A percentile compares a stretch with the other conserved stretches of the same genome.
Evolutionary conservation across 2,888 invertebrate genomes (phyloP).

Genomic region (Polietes domitor): DNA sequence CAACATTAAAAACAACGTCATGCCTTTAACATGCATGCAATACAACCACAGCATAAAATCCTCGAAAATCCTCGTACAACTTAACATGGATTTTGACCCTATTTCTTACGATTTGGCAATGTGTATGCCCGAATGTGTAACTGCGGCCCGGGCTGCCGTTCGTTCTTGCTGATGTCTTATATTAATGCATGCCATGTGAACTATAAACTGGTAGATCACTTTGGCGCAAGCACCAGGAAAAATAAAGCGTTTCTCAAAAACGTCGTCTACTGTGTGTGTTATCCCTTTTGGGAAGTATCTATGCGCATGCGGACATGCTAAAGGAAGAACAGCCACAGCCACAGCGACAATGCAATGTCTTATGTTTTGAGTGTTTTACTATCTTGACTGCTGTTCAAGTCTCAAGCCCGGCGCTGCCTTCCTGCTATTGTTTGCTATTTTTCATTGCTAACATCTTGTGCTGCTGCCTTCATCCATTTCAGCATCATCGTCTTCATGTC

Average conservation of each 20-base stretch:
- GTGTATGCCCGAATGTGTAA: slow-evolving; percentile 7
- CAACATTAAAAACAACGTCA: slow-evolving; percentile 20
- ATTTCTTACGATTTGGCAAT: slow-evolving; percentile 40
- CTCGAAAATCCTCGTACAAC: slow-evolving; percentile 50
- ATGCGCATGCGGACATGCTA: slow-evolving; percentile 43
- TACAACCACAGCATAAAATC: slow-evolving; percentile 10
- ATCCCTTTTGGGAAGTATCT: slow-evolving; percentile 51
- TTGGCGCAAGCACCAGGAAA: slow-evolving; percentile 40
- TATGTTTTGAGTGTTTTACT: slow-evolving; percentile 64
- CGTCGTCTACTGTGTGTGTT: slow-evolving; percentile 58
- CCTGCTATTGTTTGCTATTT: slow-evolving; percentile 51
- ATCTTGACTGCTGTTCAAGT: slow-evolving; percentile 66
- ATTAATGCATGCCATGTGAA: slow-evolving; percentile 64
- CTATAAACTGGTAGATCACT: slow-evolving; percentile 66
- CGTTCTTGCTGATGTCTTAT: slow-evolving; percentile 26
- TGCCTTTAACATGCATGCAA: slow-evolving; percentile 54
- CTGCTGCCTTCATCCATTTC: background rate
- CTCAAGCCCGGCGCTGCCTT: slow-evolving; percentile 53
- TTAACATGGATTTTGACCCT: slow-evolving; percentile 66
- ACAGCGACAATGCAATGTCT: slow-evolving; percentile 55
- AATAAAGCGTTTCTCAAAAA: slow-evolving; percentile 23
- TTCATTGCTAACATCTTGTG: background rate
- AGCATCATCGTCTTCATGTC: slow-evolving; percentile 27
- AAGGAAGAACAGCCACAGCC: slow-evolving; percentile 34
- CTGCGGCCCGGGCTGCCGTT: background rate